Percentiles rank a stretch among this genome's conserved stretches.
Conservation (phyloP, 2,888 invertebrate genomes). For the Tinea trinotella region DNA sequence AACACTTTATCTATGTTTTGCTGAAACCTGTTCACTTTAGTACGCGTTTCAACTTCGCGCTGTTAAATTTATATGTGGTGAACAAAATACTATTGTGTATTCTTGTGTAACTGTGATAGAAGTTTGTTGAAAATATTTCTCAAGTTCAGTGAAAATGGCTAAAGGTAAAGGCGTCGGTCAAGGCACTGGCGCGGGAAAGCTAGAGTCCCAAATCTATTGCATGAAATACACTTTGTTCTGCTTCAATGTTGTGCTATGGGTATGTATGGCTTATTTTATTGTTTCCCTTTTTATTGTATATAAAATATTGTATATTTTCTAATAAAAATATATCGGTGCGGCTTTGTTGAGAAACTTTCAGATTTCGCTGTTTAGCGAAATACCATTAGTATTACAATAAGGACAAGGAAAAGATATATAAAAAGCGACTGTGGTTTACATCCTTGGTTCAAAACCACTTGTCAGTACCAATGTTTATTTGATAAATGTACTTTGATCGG, state of each 20-base stretch:
- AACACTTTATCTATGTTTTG: conserved; percentile 39
- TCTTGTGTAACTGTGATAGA: conserved; percentile 29
- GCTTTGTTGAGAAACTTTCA: too few species aligned
- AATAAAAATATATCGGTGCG: too few species aligned
- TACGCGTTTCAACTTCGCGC: conserved; percentile 1
- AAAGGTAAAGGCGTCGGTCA: conserved; percentile 67
- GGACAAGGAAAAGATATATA: too few species aligned
- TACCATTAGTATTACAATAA: too few species aligned
- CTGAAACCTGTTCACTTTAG: conserved; percentile 37
- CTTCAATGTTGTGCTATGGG: conserved; percentile 85
- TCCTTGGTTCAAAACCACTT: too few species aligned
- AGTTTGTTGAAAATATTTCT: conserved; percentile 23
- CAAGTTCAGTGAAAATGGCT: conserved; percentile 34
- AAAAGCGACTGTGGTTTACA: too few species aligned
- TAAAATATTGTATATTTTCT: too few species aligned
- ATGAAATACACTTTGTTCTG: conserved; percentile 87
- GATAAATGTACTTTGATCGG: too few species aligned
- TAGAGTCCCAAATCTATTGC: conserved; percentile 84
- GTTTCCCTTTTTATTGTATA: too few species aligned
- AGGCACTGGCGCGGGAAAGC: conserved; percentile 68
- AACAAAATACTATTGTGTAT: conserved; percentile 13
- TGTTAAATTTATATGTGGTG: conserved; percentile 12
- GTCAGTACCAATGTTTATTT: too few species aligned
- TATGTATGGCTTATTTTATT: conserved; percentile 58
- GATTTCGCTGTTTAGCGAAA: too few species aligned